Evolutionary conservation across 1,140 invertebrate species (phyloP).

Genomic region (Drosophila serrata): DNA sequence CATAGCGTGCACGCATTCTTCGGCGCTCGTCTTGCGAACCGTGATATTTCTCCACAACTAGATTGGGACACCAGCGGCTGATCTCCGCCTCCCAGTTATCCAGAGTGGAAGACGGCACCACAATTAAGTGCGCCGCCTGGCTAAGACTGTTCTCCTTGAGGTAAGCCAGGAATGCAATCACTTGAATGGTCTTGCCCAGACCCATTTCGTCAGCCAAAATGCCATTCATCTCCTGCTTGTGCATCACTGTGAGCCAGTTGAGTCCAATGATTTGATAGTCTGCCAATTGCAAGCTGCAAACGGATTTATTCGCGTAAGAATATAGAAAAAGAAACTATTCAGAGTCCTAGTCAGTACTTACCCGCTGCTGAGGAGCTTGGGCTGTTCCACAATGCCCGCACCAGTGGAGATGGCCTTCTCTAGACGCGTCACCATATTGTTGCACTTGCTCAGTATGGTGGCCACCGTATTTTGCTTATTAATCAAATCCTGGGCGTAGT

Average conservation of each 20-base stretch:
- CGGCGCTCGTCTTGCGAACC: constrained; percentile 94
- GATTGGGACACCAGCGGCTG: constrained; percentile 92
- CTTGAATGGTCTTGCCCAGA: constrained; percentile 95
- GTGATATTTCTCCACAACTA: constrained; percentile 94
- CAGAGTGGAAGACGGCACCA: constrained; percentile 96
- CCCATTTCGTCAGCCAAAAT: constrained; percentile 98
- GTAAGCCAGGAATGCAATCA: constrained; percentile 95
- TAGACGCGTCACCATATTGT: constrained; percentile 89
- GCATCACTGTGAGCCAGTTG: constrained; percentile 97
- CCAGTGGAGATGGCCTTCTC: constrained; percentile 91
- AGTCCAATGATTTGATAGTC: constrained; percentile 97
- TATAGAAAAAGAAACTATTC: neutral
- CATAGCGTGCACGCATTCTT: constrained; percentile 90
- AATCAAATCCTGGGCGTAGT: constrained; percentile 90
- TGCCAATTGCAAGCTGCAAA: constrained; percentile 89
- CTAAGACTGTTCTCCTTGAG: constrained; percentile 91
- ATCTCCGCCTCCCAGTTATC: constrained; percentile 97
- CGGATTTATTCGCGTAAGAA: neutral
- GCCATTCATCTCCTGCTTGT: constrained; percentile 95
- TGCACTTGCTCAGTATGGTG: constrained; percentile 91
- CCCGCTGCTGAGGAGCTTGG: constrained; percentile 87
- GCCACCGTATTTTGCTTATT: constrained; percentile 90
- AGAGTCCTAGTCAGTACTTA: constrained; percentile 53
- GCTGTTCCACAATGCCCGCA: constrained; percentile 89
- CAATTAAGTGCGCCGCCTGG: constrained; percentile 93